Conservation (phyloP, 2,797 vertebrate genomes). For the Carduelis carduelis region DNA sequence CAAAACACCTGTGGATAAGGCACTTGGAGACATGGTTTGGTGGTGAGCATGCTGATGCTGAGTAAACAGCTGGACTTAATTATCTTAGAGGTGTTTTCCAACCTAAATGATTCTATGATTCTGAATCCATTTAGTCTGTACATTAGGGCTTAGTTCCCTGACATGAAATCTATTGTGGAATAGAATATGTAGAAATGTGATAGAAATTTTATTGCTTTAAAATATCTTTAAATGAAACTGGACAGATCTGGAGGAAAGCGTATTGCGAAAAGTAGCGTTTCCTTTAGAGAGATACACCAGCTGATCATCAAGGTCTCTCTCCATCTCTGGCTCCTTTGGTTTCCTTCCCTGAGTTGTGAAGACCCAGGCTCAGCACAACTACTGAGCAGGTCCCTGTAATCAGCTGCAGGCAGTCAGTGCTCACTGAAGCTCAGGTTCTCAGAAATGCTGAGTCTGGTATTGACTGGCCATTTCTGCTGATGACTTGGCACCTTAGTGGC, state of each 20-base stretch:
- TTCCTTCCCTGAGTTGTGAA: background rate
- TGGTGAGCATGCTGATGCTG: background rate
- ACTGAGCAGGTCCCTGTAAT: background rate
- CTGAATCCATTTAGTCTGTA: background rate
- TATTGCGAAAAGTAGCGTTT: background rate
- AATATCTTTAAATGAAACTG: background rate
- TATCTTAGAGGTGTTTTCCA: background rate
- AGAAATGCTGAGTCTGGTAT: background rate
- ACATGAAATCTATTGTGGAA: background rate
- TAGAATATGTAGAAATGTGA: background rate
- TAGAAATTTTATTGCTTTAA: background rate
- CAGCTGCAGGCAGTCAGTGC: background rate
- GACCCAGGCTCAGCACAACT: background rate
- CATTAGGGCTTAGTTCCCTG: background rate
- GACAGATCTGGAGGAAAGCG: background rate
- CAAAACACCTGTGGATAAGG: background rate
- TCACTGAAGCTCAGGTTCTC: background rate
- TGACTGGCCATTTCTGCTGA: background rate
- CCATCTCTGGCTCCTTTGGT: background rate
- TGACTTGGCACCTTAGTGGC: background rate
- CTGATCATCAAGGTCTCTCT: background rate
- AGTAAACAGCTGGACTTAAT: background rate
- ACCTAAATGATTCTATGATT: background rate
- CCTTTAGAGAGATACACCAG: background rate
- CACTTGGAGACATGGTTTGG: background rate